A percentile compares a stretch with the other conserved stretches of the same genome.
Evolutionary conservation across 2,113 vertebrate genomes (phyloP).

Genomic region (Cyanistes caeruleus): DNA sequence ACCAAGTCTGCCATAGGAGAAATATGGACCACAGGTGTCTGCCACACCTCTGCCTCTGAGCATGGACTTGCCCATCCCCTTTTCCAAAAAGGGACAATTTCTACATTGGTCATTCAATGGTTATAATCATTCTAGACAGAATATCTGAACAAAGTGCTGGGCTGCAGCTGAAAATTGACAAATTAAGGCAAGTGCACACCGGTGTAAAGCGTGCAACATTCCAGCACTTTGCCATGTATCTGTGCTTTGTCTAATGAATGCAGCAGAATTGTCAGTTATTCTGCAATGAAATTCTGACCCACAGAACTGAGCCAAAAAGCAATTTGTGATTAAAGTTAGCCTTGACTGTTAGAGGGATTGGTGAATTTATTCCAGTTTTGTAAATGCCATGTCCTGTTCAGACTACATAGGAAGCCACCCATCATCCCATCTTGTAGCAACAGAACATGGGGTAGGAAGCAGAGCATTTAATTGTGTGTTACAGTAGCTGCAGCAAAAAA

Average conservation of each 20-base stretch:
- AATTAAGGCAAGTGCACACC: rapidly evolving
- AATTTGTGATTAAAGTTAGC: neutral
- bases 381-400: neutral
- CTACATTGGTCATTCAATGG: neutral
- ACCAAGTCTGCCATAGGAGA: neutral
- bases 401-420: neutral
- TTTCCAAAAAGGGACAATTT: neutral
- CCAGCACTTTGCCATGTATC: neutral
- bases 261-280: neutral
- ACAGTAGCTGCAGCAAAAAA: neutral
- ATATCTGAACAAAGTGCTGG: neutral
- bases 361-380: neutral
- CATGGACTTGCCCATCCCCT: rapidly evolving
- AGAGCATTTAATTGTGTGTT: neutral
- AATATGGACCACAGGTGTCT: neutral
- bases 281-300: neutral
- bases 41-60: neutral
- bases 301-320: neutral
- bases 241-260: neutral
- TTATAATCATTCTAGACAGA: neutral
- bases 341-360: neutral
- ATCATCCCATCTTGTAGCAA: neutral
- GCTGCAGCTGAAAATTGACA: neutral
- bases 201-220: neutral
- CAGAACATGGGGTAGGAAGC: neutral